Base-by-base conservation (phyloP, 2,888 invertebrate genomes). In the Marasmarcha lunaedactyla region DNA sequence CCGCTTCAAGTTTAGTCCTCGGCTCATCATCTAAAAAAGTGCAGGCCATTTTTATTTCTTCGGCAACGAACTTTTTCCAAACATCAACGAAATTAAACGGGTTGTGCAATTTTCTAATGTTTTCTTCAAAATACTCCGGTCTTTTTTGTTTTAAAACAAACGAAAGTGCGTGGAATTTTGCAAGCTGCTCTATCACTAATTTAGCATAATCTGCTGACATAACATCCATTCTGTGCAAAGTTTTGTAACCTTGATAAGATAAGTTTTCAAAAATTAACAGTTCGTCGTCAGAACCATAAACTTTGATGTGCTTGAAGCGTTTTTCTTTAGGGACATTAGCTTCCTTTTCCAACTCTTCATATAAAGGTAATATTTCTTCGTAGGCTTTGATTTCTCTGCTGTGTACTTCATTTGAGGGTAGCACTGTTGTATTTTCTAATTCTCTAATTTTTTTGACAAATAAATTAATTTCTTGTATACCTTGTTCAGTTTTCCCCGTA, bases 81-180 rank as follows among this genome's bases (percentile, higher is more conserved):
- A 3, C 14, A 7, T 34, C 34, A 34, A 54, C 50, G 14, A 62
- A 51, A 13, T 44, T 45, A 1, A 55, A 27, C 1, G 54, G 26
- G 0, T 40, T 1, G 35, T 55, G 50, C 1, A 56, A 25, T 1
- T 33, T 14, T 45, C 52, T 59, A 1, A 71, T 48, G 13, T 55
- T 54, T 1, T 39, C 44, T 0, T 60, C 46, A 37, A 59, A 71
- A 47, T 56, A 74, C 7, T 55, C 48, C 0, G 64, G 63, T 25
- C 27, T 37, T 38, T 45, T 53, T 1, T 49, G 43, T 50, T 71
- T 43, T 10, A 71, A 9, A 0, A 56, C 59, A 38, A 66, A 69
- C 0, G 70, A 56, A 0, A 74, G 40, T 0, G 52, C 62, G 35
- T 74, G 74, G 15, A 73, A 66, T 47, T 54, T 74, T 0, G 76